These are phyloP conservation scores for Acinonyx jubatus DNA, from an alignment of 2,113 vertebrate species.

Conservation along the genomic window DNA sequence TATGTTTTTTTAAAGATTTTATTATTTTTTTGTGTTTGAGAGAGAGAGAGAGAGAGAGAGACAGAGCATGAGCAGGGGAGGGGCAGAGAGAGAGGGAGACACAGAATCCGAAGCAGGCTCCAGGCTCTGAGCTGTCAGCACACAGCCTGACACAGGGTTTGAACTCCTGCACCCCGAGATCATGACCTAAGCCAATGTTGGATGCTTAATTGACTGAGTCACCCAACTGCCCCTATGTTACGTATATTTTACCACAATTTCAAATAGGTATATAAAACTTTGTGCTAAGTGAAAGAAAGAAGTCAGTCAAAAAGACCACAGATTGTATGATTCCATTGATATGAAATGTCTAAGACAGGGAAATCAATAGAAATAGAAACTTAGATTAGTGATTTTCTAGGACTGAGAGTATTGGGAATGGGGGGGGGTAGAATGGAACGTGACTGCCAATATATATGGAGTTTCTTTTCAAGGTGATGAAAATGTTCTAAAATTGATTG, in stretches of 20 bases:
- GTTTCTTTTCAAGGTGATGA: background rate
- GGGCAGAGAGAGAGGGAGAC: too few relatives aligned
- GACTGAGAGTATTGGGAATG: background rate
- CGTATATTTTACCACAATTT: background rate
- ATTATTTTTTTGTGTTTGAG: too few relatives aligned
- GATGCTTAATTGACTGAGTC: too few relatives aligned
- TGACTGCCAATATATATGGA: background rate
- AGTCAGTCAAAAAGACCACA: background rate
- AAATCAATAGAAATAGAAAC: conserved; percentile 13
- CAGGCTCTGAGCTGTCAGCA: too few relatives aligned
- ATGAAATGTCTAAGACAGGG: background rate
- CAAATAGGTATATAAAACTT: background rate
- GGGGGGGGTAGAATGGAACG: background rate
- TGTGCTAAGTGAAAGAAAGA: background rate
- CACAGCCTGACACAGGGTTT: too few relatives aligned
- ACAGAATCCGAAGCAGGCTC: too few relatives aligned
- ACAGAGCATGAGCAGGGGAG: too few relatives aligned
- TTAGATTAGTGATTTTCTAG: background rate
- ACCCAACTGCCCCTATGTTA: background rate
- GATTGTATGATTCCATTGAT: background rate
- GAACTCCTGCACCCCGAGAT: too few relatives aligned
- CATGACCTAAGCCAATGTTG: too few relatives aligned
- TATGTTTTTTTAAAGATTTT: background rate
- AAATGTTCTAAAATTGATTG: background rate
- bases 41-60: too few relatives aligned